Conservation (phyloP, 2,888 invertebrate genomes). For the Liposcelis brunnea region DNA sequence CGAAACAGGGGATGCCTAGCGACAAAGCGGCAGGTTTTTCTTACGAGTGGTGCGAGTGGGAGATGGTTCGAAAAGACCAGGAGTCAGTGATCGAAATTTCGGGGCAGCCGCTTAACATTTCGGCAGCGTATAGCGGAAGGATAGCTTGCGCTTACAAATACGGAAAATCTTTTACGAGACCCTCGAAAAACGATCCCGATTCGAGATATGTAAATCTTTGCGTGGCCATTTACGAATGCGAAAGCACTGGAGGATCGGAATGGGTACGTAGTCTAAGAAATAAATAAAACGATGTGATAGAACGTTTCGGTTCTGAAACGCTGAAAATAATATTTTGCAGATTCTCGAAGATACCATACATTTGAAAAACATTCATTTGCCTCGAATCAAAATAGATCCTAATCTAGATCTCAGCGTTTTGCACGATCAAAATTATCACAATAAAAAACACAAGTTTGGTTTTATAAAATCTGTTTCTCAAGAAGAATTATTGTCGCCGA, state of each 20-base stretch:
- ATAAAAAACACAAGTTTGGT: constrained; percentile 67
- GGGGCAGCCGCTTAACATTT: constrained; percentile 77
- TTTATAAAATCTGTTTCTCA: constrained; percentile 62
- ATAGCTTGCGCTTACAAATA: constrained; percentile 95
- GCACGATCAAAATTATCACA: constrained; percentile 59
- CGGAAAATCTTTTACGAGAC: constrained; percentile 73
- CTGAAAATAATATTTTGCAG: constrained; percentile 23
- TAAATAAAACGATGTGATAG: neutral
- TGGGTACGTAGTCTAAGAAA: neutral
- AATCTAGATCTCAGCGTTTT: constrained; percentile 69
- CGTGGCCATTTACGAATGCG: constrained; percentile 97
- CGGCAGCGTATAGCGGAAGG: constrained; percentile 93
- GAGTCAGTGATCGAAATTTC: constrained; percentile 54
- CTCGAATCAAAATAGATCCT: constrained; percentile 61
- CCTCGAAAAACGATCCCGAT: constrained; percentile 53
- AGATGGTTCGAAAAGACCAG: constrained; percentile 58
- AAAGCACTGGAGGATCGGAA: constrained; percentile 88
- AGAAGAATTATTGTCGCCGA: constrained; percentile 40
- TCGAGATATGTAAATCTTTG: constrained; percentile 77
- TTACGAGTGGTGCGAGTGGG: constrained; percentile 77
- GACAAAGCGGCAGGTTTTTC: constrained; percentile 20
- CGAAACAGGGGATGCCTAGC: constrained; percentile 29
- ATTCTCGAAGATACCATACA: constrained; percentile 90
- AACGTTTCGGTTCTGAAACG: neutral
- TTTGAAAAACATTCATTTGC: constrained; percentile 76